These are phyloP conservation scores for Microcebus ravelobensis DNA, from an alignment of 2,113 vertebrate species.

Conservation along the genomic window DNA sequence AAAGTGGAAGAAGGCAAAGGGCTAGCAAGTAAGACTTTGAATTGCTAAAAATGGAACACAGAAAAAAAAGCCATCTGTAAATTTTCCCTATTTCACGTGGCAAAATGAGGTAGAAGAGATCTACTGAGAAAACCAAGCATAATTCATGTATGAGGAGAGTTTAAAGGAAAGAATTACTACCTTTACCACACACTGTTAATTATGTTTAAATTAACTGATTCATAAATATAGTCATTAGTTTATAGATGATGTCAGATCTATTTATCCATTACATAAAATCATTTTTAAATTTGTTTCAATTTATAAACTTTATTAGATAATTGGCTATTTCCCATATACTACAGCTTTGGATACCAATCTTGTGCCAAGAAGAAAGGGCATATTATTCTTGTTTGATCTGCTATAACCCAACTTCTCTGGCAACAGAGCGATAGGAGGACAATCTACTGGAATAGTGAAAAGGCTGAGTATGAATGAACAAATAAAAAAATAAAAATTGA, in stretches of 20 bases:
- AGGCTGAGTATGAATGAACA: background rate
- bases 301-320: conserved; percentile 13
- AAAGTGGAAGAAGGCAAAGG: background rate
- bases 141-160: background rate
- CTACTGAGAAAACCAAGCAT: background rate
- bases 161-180: conserved; percentile 15
- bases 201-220: conserved; percentile 24
- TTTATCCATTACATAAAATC: background rate
- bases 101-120: background rate
- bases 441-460: background rate
- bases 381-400: background rate
- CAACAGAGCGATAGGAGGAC: background rate
- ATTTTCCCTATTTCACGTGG: background rate
- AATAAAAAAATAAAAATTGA: background rate
- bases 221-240: conserved; percentile 32
- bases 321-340: background rate
- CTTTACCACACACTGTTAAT: background rate
- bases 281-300: background rate
- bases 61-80: background rate
- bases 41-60: background rate
- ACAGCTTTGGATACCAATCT: background rate
- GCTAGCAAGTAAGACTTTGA: background rate
- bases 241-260: background rate
- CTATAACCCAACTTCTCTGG: background rate
- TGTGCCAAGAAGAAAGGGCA: background rate